Conservation (phyloP, 2,113 vertebrate species). For the Hippocampus comes region DNA sequence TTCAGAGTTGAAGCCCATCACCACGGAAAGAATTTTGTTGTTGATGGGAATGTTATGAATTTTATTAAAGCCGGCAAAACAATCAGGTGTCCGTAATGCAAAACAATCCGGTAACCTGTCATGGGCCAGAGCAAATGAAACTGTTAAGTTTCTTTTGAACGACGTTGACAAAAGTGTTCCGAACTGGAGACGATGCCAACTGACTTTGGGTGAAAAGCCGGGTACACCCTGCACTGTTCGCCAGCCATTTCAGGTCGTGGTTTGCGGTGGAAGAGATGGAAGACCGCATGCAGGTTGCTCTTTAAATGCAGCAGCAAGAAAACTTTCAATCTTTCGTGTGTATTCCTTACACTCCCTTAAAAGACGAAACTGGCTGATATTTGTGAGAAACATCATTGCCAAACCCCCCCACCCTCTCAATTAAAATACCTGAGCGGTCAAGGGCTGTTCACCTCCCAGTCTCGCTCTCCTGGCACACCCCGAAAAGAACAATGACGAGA, state of each 20-base stretch:
- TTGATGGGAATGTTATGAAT: no score
- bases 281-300: slow-evolving; percentile 24
- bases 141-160: neutral
- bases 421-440: slow-evolving; percentile 60
- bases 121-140: no score
- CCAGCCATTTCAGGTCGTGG: neutral
- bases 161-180: neutral
- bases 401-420: slow-evolving; percentile 21
- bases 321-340: slow-evolving; percentile 60
- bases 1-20: neutral
- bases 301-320: slow-evolving; percentile 58
- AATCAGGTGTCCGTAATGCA: neutral
- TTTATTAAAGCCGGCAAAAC: neutral
- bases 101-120: neutral
- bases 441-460: slow-evolving; percentile 52
- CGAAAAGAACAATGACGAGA: slow-evolving; percentile 74
- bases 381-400: slow-evolving; percentile 19
- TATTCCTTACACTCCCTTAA: slow-evolving; percentile 31
- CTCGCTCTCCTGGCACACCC: slow-evolving; percentile 73
- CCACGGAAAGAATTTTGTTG: neutral
- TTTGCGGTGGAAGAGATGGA: slow-evolving; percentile 39
- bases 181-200: neutral
- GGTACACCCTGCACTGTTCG: neutral
- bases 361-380: slow-evolving; percentile 26
- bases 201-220: neutral